Percentiles rank a stretch among this genome's conserved stretches.
Evolutionary conservation across 2,113 vertebrate genomes (phyloP).

Genomic region (Prionailurus bengalensis): DNA sequence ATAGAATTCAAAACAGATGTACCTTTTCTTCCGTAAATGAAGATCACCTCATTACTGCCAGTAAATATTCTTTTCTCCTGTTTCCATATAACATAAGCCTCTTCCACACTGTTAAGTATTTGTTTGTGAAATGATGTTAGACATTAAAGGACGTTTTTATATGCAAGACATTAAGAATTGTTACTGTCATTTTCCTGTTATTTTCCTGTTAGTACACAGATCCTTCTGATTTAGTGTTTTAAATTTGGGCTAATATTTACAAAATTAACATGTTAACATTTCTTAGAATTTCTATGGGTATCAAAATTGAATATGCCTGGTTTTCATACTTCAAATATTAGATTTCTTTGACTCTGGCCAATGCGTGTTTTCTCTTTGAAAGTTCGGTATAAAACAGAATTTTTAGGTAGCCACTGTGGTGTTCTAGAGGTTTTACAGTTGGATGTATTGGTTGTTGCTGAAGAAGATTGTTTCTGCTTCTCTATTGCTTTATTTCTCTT

Average conservation of each 20-base stretch:
- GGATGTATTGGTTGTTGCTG: constrained; percentile 5
- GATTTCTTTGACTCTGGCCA: constrained; percentile 50
- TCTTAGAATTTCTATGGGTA: constrained; percentile 23
- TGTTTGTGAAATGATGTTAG: background rate
- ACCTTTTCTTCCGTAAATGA: constrained; percentile 31
- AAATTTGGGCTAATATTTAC: constrained; percentile 55
- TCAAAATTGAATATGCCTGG: constrained; percentile 37
- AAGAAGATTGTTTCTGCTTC: constrained; percentile 53
- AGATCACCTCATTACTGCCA: background rate
- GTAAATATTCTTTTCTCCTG: background rate
- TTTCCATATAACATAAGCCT: background rate
- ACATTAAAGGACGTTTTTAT: background rate
- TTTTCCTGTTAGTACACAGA: background rate
- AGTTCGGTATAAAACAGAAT: background rate
- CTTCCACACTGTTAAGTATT: background rate
- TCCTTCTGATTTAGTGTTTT: constrained; percentile 42
- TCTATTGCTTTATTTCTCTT: constrained; percentile 45
- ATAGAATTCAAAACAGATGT: constrained; percentile 62
- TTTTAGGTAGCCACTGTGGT: background rate
- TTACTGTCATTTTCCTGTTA: constrained; percentile 24
- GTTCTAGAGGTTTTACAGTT: background rate
- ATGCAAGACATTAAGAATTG: background rate
- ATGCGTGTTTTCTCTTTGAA: constrained; percentile 42
- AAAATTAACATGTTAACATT: constrained; percentile 41
- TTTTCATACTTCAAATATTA: constrained; percentile 42